A percentile compares a stretch with the other conserved stretches of the same genome.
Conservation (phyloP, 2,113 vertebrate species). For the Microcebus griseorufus region DNA sequence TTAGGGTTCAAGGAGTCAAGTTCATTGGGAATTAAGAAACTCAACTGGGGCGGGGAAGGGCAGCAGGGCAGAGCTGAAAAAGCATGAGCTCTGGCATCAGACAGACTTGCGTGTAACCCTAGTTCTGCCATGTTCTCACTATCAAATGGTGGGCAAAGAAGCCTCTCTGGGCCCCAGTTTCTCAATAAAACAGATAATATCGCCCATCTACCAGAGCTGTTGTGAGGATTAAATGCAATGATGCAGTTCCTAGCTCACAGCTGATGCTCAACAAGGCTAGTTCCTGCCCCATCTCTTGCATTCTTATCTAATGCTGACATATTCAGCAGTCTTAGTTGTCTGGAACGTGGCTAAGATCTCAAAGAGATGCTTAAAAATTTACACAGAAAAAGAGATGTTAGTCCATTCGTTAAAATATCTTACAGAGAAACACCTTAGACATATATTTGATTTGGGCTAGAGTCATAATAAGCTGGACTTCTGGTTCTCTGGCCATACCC, state of each 20-base stretch:
- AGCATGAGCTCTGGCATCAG: background rate
- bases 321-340: background rate
- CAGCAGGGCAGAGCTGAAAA: background rate
- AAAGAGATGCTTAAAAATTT: background rate
- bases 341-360: background rate
- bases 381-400: background rate
- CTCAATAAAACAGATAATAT: background rate
- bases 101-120: background rate
- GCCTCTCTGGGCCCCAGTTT: background rate
- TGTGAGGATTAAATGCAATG: background rate
- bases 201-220: background rate
- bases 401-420: slow-evolving; percentile 7
- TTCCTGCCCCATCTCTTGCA: background rate
- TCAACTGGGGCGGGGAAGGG: background rate
- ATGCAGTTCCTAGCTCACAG: background rate
- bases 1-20: background rate
- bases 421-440: background rate
- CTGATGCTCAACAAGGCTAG: background rate
- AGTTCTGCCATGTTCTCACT: background rate
- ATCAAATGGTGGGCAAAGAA: background rate
- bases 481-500: background rate
- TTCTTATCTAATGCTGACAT: background rate
- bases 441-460: background rate
- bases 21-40: slow-evolving; percentile 45
- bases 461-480: background rate